These are phyloP conservation scores for Oligia latruncula DNA, from an alignment of 2,888 invertebrate genomes.

Conservation along the genomic window DNA sequence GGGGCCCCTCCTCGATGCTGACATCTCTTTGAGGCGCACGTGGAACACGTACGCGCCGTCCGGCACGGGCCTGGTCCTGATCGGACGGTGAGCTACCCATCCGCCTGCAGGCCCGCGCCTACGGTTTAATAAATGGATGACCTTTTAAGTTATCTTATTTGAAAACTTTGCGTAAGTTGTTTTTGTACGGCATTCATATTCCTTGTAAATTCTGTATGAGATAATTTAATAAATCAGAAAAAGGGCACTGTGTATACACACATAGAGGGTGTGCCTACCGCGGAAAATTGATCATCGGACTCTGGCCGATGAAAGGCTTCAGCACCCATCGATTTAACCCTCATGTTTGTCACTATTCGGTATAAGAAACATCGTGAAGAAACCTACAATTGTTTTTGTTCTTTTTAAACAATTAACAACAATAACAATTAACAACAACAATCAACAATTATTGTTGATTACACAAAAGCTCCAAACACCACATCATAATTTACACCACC, in stretches of 20 bases:
- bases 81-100: too few species aligned
- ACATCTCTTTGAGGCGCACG: too few species aligned
- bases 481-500: background rate
- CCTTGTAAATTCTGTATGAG: background rate
- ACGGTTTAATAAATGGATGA: slow-evolving; percentile 14
- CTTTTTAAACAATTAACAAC: too few species aligned
- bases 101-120: too few species aligned
- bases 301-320: background rate
- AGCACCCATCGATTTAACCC: background rate
- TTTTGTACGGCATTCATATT: slow-evolving; percentile 1
- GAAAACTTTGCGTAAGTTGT: slow-evolving; percentile 6
- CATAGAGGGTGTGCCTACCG: background rate
- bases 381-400: background rate
- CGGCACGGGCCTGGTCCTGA: too few species aligned
- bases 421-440: too few species aligned
- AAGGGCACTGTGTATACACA: too few species aligned
- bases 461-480: background rate
- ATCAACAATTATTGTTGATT: background rate
- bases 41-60: too few species aligned
- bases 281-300: background rate
- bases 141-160: slow-evolving; percentile 24
- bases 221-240: background rate
- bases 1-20: too few species aligned
- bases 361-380: background rate
- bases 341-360: background rate